Conservation (phyloP, 2,888 invertebrate genomes). For the Nezara viridula region DNA sequence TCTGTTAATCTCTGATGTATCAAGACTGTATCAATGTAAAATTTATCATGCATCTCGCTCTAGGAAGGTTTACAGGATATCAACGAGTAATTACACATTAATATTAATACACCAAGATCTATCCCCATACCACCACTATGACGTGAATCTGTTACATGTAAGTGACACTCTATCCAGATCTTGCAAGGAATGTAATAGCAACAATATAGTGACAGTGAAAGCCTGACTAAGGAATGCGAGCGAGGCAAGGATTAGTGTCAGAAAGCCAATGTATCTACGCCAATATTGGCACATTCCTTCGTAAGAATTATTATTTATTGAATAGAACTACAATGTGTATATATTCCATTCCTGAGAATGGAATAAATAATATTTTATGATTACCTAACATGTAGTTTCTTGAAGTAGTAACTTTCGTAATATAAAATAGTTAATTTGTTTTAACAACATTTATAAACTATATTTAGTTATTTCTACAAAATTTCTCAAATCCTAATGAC, state of each 20-base stretch:
- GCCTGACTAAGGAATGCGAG: neutral
- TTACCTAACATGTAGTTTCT: neutral
- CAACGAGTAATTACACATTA: neutral
- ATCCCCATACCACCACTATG: neutral
- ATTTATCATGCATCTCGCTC: neutral
- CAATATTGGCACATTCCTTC: neutral
- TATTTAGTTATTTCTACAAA: too few relatives aligned
- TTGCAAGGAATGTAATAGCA: neutral
- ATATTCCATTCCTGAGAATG: neutral
- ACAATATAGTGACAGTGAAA: conserved; percentile 1
- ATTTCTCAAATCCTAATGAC: too few relatives aligned
- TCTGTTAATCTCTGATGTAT: too few relatives aligned
- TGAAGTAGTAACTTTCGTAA: too few relatives aligned
- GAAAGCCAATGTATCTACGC: neutral
- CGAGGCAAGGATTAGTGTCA: neutral
- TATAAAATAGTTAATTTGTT: too few relatives aligned
- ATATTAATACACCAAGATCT: neutral
- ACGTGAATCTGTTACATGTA: neutral
- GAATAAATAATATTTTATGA: neutral
- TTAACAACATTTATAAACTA: too few relatives aligned
- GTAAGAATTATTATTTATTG: neutral
- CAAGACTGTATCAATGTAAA: neutral
- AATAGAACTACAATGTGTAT: neutral
- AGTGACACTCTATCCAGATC: neutral
- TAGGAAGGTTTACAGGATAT: neutral